Conservation (phyloP, 2,888 invertebrate species). For the Temnothorax rugatulus region DNA sequence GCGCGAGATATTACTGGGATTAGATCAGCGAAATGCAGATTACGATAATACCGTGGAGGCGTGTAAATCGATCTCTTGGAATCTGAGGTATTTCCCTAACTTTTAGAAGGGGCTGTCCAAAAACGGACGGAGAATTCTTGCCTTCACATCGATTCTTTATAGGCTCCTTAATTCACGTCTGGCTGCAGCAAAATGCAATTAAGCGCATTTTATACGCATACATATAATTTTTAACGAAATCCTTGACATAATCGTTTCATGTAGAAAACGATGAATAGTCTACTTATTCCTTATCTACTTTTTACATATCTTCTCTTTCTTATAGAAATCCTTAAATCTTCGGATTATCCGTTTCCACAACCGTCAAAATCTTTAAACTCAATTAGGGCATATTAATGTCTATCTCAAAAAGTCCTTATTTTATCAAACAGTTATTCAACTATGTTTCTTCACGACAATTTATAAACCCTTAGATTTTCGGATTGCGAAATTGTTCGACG, state of each 20-base stretch:
- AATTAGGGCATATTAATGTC: not conserved
- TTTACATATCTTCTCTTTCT: not conserved
- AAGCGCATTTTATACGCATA: not conserved
- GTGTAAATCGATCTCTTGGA: constrained; percentile 51
- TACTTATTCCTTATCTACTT: not conserved
- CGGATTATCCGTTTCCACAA: not conserved
- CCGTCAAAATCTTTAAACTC: not conserved
- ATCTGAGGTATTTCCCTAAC: constrained; percentile 13
- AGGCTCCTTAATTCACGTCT: not conserved
- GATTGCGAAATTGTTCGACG: not conserved
- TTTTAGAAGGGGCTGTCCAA: not conserved
- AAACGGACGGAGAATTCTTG: not conserved
- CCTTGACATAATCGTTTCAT: not conserved
- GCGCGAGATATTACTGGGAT: constrained; percentile 69
- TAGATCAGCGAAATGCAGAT: constrained; percentile 66
- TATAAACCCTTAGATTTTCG: not conserved
- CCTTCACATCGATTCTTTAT: not conserved
- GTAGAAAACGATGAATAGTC: too few species aligned
- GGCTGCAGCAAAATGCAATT: not conserved
- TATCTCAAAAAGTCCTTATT: not conserved
- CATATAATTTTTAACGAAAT: not conserved
- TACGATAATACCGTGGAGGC: constrained; percentile 50
- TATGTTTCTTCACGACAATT: not conserved
- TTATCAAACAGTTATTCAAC: not conserved
- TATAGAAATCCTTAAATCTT: not conserved